Evolutionary conservation across 2,113 vertebrate genomes (phyloP).

Genomic region (Sterna hirundo): DNA sequence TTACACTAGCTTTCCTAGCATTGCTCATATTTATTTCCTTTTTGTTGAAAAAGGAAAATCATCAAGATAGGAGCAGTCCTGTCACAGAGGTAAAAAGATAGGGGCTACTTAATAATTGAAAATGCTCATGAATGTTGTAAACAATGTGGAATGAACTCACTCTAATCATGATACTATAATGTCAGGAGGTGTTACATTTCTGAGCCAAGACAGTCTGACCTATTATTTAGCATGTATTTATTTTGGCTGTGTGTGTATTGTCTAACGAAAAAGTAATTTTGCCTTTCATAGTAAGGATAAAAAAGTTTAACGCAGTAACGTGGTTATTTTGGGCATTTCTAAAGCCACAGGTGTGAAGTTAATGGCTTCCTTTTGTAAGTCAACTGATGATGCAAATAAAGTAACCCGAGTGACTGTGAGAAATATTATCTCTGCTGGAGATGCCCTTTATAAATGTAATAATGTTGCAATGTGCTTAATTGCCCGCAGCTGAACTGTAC

Average conservation of each 20-base stretch:
- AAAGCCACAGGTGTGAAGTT: background rate
- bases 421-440: constrained; percentile 63
- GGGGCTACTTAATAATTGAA: constrained; percentile 87
- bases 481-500: background rate
- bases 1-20: background rate
- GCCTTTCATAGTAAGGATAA: background rate
- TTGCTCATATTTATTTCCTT: constrained; percentile 55
- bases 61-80: constrained; percentile 73
- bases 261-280: constrained; percentile 34
- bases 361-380: background rate
- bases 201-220: constrained; percentile 79
- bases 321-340: background rate
- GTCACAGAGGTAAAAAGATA: constrained; percentile 85
- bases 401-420: constrained; percentile 64
- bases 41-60: constrained; percentile 75
- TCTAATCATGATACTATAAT: constrained; percentile 85
- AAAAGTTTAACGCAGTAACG: background rate
- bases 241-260: background rate
- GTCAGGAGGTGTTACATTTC: constrained; percentile 87
- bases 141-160: constrained; percentile 83
- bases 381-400: constrained; percentile 46
- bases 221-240: constrained; percentile 79
- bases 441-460: constrained; percentile 56
- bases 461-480: constrained; percentile 53
- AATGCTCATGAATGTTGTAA: constrained; percentile 90